Evolutionary conservation across 1,140 invertebrate genomes (phyloP), one percentile per base, ranked within the genome.

Genomic region (Ericerus pela): DNA sequence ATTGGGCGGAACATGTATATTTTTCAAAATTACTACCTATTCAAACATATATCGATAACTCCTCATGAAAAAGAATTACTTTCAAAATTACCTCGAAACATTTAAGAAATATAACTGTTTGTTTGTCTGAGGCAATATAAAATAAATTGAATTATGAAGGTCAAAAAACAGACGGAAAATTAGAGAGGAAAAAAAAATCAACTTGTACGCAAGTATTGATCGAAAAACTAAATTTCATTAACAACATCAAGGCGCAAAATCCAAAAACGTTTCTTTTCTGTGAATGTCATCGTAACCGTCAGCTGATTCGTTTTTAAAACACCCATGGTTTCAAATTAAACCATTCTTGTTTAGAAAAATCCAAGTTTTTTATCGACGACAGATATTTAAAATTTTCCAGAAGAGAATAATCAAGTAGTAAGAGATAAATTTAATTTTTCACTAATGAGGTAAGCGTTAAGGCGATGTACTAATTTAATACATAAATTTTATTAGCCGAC

Each of bases 201-300:
- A 38, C 36, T 38, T 38, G 36, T 38, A 38, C 14, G 36, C 20
- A 38, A 38, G 20, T 38, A 38, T 38, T 38, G 36, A 38, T 38
- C 36, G 36, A 18, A 38, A 38, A 38, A 14, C 20, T 38, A 14
- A 4, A 16, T 6, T 18, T 38, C 20, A 16, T 38, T 38, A 18
- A 38, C 14, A 38, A 3, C n/a, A 33, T 8, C 31, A 33, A 33
- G n/a, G n/a, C 31, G n/a, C 31, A 33, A 33, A n/a, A 10, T 33
- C n/a, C n/a, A 10, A 33, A 33, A 38, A 38, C 4, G 4, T 5
- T 3, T 14, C 36, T 38, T 16, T 3, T 16, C n/a, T 5, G 4
- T 14, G 20, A 38, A 18, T 18, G 14, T 5, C 14, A n/a, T 18
- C 20, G 20, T 14, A 16, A 38, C 14, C 20, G n/a, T 14, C 36